phyloP scores from a whole-genome alignment of 2,888 invertebrate species.

The Anoncus sp. region DNA sequence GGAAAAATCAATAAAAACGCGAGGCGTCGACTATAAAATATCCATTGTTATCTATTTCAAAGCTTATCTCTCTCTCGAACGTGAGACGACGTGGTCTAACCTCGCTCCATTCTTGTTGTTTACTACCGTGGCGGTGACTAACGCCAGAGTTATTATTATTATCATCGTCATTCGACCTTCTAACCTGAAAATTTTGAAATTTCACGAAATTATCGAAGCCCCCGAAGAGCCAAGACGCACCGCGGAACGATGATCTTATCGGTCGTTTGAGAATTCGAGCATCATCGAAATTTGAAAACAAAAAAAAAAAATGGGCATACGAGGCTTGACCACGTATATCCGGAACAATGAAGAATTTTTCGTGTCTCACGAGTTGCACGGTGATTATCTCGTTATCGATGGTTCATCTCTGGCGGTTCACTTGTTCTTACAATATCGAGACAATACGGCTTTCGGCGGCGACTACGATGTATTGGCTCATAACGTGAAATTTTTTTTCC shows the following conservation, averaged over 20 bases:
- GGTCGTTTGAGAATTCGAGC: not conserved
- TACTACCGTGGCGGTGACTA: not conserved
- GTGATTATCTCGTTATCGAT: slow-evolving; percentile 91
- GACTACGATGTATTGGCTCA: slow-evolving; percentile 91
- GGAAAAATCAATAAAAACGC: too few relatives aligned
- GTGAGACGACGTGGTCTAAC: not conserved
- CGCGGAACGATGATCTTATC: not conserved
- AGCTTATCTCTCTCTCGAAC: not conserved
- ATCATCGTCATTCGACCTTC: not conserved
- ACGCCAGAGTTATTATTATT: not conserved
- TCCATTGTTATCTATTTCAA: too few relatives aligned
- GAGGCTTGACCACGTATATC: slow-evolving; percentile 93
- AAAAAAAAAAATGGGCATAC: slow-evolving; percentile 84
- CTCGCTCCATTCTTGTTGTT: not conserved
- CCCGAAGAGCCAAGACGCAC: not conserved
- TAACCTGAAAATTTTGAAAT: not conserved
- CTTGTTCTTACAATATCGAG: slow-evolving; percentile 86
- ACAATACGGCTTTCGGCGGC: slow-evolving; percentile 91
- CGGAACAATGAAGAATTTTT: slow-evolving; percentile 86
- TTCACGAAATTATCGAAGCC: not conserved
- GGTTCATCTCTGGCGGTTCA: slow-evolving; percentile 91
- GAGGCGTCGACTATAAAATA: too few relatives aligned
- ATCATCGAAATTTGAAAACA: not conserved
- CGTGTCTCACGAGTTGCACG: slow-evolving; percentile 86
- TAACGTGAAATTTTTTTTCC: slow-evolving; percentile 88